Base-by-base conservation (phyloP, 2,797 vertebrate genomes). In the Eurystomus glaucurus region DNA sequence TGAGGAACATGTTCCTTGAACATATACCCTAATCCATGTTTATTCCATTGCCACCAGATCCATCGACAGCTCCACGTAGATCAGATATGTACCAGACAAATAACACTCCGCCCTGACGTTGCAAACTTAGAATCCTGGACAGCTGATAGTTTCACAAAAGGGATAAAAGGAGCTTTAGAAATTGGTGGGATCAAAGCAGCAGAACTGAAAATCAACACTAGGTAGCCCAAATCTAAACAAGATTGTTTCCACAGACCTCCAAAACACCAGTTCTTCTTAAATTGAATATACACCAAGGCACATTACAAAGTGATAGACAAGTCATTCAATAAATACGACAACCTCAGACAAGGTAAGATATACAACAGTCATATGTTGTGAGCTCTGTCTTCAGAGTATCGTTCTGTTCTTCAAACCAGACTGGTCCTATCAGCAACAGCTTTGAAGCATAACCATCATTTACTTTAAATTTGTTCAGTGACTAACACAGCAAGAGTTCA, bases 161-260 rank as follows among this genome's bases (percentile, higher is more conserved):
- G 45, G 54, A 69, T 69, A 79, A 87, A 85, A 82, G 23, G 22
- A 89, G 46, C 62, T 94, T 82, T 65, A 85, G 23, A 90, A 66
- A 41, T 88, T 71, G 35, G 43, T 52, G 28, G 17, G 33, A 93
- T 90, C 75, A 93, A 72, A 91, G 81, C 39, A 85, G 89, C 76
- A 26, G n/a, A 94, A 79, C 33, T 48, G 51, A 76, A 94, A 91
- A 91, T 62, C 62, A 91, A 41, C n/a, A 62, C 11, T 8, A 12
- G 9, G 45, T 77, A 85, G 22, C 39, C 12, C 55, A 85, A 88
- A 88, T 28, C 60, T 74, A 88, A 91, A 74, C n/a, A 79, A 55
- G 57, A 60, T 21, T 74, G 25, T 57, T 82, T 75, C 46, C 60
- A 88, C 10, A 85, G 66, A 90, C 17, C 25, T 68, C 60, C 8